Conservation (phyloP, 2,888 invertebrate genomes). For the Bhutanitis thaidina region DNA sequence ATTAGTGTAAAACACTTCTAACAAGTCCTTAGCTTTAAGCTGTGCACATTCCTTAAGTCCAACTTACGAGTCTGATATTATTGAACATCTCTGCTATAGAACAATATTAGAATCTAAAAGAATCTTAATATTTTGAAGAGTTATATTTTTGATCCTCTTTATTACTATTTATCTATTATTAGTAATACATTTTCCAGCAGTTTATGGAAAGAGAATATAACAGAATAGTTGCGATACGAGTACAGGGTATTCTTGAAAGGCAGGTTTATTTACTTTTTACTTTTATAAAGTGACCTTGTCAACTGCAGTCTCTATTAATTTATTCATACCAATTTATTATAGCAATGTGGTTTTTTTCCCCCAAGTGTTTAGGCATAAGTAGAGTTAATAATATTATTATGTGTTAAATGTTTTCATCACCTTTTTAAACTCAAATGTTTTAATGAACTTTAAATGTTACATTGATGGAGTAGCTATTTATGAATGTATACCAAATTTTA, state of each 20-base stretch:
- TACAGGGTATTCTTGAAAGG: conserved; percentile 67
- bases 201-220: conserved; percentile 40
- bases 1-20: conserved; percentile 57
- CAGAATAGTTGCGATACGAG: conserved; percentile 60
- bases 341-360: conserved; percentile 62
- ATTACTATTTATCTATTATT: conserved; percentile 60
- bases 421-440: conserved; percentile 61
- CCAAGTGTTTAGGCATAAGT: conserved; percentile 45
- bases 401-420: conserved; percentile 70
- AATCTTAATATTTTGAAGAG: conserved; percentile 73
- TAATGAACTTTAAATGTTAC: conserved; percentile 54
- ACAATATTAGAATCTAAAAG: conserved; percentile 62
- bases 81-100: conserved; percentile 68
- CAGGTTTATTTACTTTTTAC: conserved; percentile 29
- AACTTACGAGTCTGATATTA: conserved; percentile 70
- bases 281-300: conserved; percentile 41
- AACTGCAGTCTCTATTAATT: conserved; percentile 32
- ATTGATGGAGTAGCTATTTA: conserved; percentile 58
- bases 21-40: conserved; percentile 63
- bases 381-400: conserved; percentile 47
- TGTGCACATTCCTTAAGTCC: conserved; percentile 70
- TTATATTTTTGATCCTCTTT: conserved; percentile 75
- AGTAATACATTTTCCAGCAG: conserved; percentile 65
- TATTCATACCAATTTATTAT: conserved; percentile 25
- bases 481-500: conserved; percentile 54